Base-by-base conservation (phyloP, 2,113 vertebrate genomes). In the Perca flavescens region DNA sequence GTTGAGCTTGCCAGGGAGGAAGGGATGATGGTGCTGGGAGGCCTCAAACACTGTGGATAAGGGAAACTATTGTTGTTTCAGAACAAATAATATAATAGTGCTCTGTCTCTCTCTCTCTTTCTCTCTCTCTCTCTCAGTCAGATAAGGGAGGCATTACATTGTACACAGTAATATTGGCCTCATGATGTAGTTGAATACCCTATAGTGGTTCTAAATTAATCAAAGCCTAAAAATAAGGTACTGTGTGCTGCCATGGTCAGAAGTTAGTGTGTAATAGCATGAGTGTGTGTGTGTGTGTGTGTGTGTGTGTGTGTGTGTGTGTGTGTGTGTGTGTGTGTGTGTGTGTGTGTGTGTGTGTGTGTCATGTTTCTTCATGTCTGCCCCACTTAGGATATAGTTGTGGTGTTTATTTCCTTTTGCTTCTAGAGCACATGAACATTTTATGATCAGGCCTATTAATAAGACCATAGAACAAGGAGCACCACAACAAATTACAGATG, bases 11-110 rank as follows among this genome's bases (percentile, higher is more conserved):
- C 64, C 73, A 71, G 74, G 66, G 69, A 72, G 62, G 56, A 69
- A 76, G 49, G 50, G 64, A 85, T 73, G 89, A 85, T 71, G 79
- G 88, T 91, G 87, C 88, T 82, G 74, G 78, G 83, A 81, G 84
- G 90, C 86, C 91, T 82, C 87, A 87, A 91, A 93, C 82, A 67
- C 67, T 43, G 49, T 36, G 66, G 60, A 94, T 88, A 90, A 94
- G 65, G 61, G 87, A 77, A 89, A 85, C 90, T 82, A 90, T 93
- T 94, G 92, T 91, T 79, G 69, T 68, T 85, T 84, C 71, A 67
- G 70, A 87, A 90, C 80, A 87, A 91, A 61, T 21, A 80, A 71
- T 60, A 86, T 82, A 86, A 83, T 75, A 76, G 86, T 77, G 46
- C 66, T 84, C 61, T 79, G 46, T 86, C 67, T 75, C 21, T 76